Evolutionary conservation across 2,797 vertebrate species (phyloP).

Genomic region (Phylloscopus collybita): DNA sequence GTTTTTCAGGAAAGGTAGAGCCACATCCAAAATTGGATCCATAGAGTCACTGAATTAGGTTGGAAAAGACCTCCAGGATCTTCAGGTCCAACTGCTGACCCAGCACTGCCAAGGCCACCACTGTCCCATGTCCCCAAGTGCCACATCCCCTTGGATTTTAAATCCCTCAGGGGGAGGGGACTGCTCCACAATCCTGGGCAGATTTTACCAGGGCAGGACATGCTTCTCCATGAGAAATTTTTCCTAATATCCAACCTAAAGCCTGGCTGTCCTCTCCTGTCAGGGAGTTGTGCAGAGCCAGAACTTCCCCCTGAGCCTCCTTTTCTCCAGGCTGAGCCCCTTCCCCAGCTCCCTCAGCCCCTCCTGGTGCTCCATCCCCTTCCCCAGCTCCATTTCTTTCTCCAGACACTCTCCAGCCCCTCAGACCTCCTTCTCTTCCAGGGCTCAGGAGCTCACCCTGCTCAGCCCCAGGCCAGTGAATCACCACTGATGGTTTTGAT

Average conservation of each 20-base stretch:
- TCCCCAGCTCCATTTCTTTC: neutral
- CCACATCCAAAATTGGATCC: neutral
- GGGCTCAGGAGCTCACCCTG: neutral
- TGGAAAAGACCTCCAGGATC: neutral
- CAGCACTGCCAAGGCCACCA: neutral
- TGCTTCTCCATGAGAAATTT: neutral
- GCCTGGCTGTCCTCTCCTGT: neutral
- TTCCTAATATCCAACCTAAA: neutral
- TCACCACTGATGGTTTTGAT: neutral
- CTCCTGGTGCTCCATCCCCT: no score
- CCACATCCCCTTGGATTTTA: fast-evolving
- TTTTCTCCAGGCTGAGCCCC: neutral
- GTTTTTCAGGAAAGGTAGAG: fast-evolving
- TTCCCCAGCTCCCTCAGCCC: neutral
- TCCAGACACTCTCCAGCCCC: neutral
- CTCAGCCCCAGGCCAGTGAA: neutral
- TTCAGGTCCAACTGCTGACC: neutral
- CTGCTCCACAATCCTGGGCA: neutral
- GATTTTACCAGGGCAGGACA: neutral
- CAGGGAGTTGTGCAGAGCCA: neutral
- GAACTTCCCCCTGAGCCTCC: fast-evolving
- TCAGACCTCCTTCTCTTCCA: neutral
- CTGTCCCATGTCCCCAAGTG: neutral
- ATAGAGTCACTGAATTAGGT: neutral
- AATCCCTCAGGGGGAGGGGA: neutral